Conservation (phyloP, 2,113 vertebrate genomes). For the Pelmatolapia mariae region DNA sequence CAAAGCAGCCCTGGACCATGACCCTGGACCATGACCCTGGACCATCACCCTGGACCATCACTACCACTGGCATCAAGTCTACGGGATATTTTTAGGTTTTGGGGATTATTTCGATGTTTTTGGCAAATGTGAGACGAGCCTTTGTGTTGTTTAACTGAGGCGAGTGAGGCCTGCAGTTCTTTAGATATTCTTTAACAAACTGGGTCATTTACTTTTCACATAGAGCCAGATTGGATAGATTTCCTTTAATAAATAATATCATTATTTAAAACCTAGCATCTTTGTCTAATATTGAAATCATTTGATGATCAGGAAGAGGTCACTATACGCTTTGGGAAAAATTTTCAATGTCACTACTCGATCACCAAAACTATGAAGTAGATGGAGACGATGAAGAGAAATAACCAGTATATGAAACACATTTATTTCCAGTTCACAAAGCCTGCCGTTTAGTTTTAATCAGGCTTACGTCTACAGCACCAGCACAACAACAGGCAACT, state of each 20-base stretch:
- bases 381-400: background rate
- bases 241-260: background rate
- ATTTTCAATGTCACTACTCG: background rate
- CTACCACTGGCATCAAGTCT: background rate
- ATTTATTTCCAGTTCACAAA: background rate
- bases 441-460: background rate
- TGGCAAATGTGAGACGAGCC: background rate
- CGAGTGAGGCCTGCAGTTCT: background rate
- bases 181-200: background rate
- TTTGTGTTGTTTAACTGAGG: background rate
- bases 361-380: background rate
- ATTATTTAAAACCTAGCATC: background rate
- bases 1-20: background rate
- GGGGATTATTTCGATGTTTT: background rate
- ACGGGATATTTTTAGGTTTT: background rate
- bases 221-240: background rate
- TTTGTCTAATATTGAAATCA: background rate
- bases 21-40: rapidly evolving
- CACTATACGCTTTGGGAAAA: background rate
- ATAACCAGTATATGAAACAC: background rate
- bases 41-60: rapidly evolving
- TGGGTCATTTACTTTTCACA: background rate
- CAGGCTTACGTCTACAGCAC: background rate
- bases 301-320: background rate
- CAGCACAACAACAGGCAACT: background rate